Evolutionary conservation across 2,113 vertebrate genomes (phyloP).

Genomic region (Urocolius indicus): DNA sequence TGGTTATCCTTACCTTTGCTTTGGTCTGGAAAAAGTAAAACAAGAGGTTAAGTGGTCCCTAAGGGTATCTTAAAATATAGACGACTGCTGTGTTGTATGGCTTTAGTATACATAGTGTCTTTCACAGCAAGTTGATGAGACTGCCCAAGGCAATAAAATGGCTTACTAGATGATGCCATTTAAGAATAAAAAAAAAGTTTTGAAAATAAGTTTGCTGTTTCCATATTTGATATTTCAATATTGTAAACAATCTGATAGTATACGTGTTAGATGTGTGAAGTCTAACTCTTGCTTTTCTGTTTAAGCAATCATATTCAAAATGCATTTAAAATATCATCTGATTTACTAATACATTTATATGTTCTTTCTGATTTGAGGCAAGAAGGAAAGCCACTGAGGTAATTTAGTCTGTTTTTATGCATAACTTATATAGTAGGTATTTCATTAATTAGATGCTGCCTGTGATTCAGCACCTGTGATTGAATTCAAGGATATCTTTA

Average conservation of each 20-base stretch:
- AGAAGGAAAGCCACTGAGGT: background rate
- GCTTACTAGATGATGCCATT: constrained; percentile 22
- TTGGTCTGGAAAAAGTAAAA: constrained; percentile 74
- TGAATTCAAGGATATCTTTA: background rate
- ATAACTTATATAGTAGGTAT: background rate
- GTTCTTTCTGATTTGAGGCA: background rate
- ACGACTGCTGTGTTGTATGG: constrained; percentile 61
- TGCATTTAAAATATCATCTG: background rate
- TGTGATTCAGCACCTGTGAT: background rate
- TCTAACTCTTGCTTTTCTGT: background rate
- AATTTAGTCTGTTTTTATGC: background rate
- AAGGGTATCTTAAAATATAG: constrained; percentile 74
- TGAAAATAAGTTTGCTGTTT: background rate
- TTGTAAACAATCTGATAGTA: constrained; percentile 36
- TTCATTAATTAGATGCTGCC: background rate
- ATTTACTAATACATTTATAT: background rate
- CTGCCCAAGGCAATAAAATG: constrained; percentile 55
- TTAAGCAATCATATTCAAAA: background rate
- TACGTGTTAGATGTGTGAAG: background rate
- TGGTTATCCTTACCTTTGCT: constrained; percentile 66
- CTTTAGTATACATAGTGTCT: constrained; percentile 63
- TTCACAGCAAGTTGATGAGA: constrained; percentile 63
- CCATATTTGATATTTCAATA: constrained; percentile 16
- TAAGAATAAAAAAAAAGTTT: constrained; percentile 61
- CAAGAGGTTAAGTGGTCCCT: constrained; percentile 74